Evolutionary conservation across 2,797 vertebrate species (phyloP).

Genomic region (Silurus aristotelis): DNA sequence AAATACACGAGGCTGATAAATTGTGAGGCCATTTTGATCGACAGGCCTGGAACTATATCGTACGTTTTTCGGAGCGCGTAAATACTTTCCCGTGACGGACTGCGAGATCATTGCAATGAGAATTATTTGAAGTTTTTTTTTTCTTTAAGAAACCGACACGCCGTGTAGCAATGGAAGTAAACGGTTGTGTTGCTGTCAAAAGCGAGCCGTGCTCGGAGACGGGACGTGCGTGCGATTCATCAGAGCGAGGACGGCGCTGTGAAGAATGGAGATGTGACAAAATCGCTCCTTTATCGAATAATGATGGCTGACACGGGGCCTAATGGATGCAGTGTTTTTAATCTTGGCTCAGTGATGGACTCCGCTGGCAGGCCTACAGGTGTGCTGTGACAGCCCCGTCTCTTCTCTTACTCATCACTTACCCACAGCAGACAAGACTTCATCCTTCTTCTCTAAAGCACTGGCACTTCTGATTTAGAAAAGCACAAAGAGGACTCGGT

Average conservation of each 20-base stretch:
- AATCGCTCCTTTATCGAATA: constrained; percentile 79
- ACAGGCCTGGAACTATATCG: constrained; percentile 51
- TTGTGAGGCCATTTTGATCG: constrained; percentile 55
- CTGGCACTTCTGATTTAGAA: constrained; percentile 28
- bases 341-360: constrained; percentile 64
- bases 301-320: constrained; percentile 75
- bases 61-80: constrained; percentile 52
- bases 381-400: constrained; percentile 64
- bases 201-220: constrained; percentile 75
- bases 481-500: constrained; percentile 18
- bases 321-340: constrained; percentile 78
- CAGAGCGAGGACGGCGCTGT: constrained; percentile 69
- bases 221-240: constrained; percentile 77
- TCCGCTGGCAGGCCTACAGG: constrained; percentile 68
- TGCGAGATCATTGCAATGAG: constrained; percentile 65
- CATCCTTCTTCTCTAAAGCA: constrained; percentile 55
- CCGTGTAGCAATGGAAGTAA: constrained; percentile 47
- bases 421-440: constrained; percentile 51
- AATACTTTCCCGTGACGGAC: constrained; percentile 60
- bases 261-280: constrained; percentile 83
- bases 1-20: constrained; percentile 55
- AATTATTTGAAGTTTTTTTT: constrained; percentile 70
- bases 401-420: constrained; percentile 59
- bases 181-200: constrained; percentile 80
- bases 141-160: too few relatives aligned